phyloP scores from a whole-genome alignment of 2,797 vertebrate species.

The Pantherophis alleghaniensis region DNA sequence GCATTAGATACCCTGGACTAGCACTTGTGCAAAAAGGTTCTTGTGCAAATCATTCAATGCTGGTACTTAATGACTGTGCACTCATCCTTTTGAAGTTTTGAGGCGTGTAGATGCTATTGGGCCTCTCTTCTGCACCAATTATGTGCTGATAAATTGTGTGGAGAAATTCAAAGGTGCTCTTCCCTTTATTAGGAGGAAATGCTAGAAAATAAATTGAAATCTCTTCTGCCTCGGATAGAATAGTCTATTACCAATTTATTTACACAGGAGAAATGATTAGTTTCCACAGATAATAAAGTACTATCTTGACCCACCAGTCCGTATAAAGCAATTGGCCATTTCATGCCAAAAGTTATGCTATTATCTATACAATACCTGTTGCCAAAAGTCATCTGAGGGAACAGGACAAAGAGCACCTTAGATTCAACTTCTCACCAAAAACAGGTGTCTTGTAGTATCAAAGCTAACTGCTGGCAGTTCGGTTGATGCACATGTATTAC shows the following conservation, averaged over 20 bases:
- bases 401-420: not conserved
- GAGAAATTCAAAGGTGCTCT: not conserved
- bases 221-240: not conserved
- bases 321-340: not conserved
- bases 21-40: not conserved
- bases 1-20: not conserved
- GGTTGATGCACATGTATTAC: not conserved
- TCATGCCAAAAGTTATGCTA: not conserved
- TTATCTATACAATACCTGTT: not conserved
- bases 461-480: not conserved
- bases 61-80: not conserved
- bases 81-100: not conserved
- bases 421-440: not conserved
- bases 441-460: not conserved
- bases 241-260: not conserved
- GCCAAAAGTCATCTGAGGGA: not conserved
- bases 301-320: not conserved
- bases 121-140: not conserved
- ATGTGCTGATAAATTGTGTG: not conserved
- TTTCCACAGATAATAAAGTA: not conserved
- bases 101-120: not conserved
- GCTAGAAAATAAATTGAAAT: not conserved
- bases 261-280: not conserved
- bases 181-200: constrained; percentile 5
- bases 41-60: not conserved